Conservation (phyloP, 2,113 vertebrate species). For the Leuciscus idus region DNA sequence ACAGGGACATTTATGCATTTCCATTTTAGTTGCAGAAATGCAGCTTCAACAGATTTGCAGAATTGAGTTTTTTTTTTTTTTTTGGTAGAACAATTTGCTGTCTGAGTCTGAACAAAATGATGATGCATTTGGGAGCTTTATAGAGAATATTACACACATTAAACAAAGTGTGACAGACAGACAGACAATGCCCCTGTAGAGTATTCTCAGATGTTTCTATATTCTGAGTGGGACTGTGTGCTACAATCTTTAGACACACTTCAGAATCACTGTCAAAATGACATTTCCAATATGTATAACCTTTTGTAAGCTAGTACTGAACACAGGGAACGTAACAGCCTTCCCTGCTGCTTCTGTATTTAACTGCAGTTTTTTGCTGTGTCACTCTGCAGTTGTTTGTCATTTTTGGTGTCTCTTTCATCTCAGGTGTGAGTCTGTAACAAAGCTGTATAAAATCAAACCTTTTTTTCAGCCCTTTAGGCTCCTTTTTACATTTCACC, state of each 20-base stretch:
- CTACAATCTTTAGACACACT: slow-evolving; percentile 6
- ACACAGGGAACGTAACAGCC: not conserved
- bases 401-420: not conserved
- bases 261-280: slow-evolving; percentile 23
- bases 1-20: not conserved
- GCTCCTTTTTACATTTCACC: not conserved
- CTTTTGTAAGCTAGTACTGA: not conserved
- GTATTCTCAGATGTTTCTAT: slow-evolving; percentile 15
- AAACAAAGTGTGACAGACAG: not conserved
- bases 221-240: not conserved
- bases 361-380: slow-evolving; percentile 30
- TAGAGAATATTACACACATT: not conserved
- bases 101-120: not conserved
- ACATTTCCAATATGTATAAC: slow-evolving; percentile 24
- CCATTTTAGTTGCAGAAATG: not conserved
- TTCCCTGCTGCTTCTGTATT: not conserved
- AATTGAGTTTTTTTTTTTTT: not conserved
- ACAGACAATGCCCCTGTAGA: not conserved
- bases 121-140: not conserved
- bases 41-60: not conserved
- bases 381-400: not conserved
- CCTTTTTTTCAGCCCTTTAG: not conserved
- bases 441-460: slow-evolving; percentile 20
- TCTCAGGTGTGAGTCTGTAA: not conserved
- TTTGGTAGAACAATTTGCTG: not conserved